Evolutionary conservation across 2,797 vertebrate species (phyloP), one percentile per base, ranked within the genome.

Genomic region (Danio albolineatus): DNA sequence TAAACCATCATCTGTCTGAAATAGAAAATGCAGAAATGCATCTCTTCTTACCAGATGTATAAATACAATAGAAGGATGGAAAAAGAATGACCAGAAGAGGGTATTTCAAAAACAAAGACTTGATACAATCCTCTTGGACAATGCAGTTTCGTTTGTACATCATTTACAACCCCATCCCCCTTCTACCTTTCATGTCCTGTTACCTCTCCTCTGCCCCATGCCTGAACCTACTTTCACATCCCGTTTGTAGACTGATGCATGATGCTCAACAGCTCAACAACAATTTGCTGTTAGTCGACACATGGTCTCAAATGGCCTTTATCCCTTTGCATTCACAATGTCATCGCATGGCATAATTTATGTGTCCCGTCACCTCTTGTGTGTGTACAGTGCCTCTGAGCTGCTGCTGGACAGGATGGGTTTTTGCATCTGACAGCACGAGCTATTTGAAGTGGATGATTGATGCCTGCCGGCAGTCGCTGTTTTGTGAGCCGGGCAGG

Each of bases 361-460:
- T 77, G 64, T 67, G 64, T 77, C 64, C 64, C 75, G 16, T 69
- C 64, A 48, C 53, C 64, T 69, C 43, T 59, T 12, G 41, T 44
- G 75, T 77, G 64, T 54, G 76, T 49, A 60, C 43, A 21, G 43
- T 69, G 54, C 28, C 76, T 78, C 65, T 70, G 76, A 70, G 76
- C 65, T 78, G 41, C 56, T 69, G 66, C 36, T 70, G 76, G 54
- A 78, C 54, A 60, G 76, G 65, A 69, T 70, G 65, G 54, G 64
- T 69, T 78, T 78, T 64, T 78, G 43, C 65, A 69, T 49, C 65
- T 60, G 65, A 69, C 76, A 60, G 76, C 54, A 28, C 39, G 76
- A 49, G 8, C 76, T 78, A 70, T 60, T 51, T 78, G 76, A 78
- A 78, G 76, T 70, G 65, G 65, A 78, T 70, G 76, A 78, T 69